A percentile compares a stretch with the other conserved stretches of the same genome.
phyloP scores from a whole-genome alignment of 2,888 invertebrate genomes.

The Lepidonotus clava region DNA sequence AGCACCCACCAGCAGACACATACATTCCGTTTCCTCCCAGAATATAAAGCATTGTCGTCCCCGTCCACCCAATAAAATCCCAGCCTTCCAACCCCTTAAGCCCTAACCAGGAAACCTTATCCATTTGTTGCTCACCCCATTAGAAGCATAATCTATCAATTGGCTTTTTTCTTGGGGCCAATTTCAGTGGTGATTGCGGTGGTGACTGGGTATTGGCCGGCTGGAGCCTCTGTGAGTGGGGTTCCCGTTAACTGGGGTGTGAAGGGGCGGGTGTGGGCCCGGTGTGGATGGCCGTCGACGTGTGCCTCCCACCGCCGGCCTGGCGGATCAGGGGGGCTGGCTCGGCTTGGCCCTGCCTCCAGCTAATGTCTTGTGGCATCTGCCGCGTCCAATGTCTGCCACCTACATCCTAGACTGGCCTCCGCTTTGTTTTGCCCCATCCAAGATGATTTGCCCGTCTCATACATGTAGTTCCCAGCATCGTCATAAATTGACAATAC shows the following conservation, averaged over 20 bases:
- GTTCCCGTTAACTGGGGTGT: not conserved
- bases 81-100: too few relatives aligned
- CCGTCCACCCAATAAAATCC: too few relatives aligned
- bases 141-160: too few relatives aligned
- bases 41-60: too few relatives aligned
- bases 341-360: not conserved
- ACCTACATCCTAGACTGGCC: constrained; percentile 22
- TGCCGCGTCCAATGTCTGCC: constrained; percentile 42
- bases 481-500: too few relatives aligned
- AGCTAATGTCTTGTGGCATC: constrained; percentile 39
- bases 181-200: not conserved
- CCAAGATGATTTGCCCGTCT: not conserved
- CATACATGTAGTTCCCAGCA: too few relatives aligned
- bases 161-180: not conserved
- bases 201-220: not conserved
- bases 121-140: too few relatives aligned
- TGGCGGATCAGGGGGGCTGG: not conserved
- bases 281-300: not conserved
- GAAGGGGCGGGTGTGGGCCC: not conserved
- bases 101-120: too few relatives aligned
- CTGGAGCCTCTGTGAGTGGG: not conserved
- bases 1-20: not conserved
- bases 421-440: not conserved
- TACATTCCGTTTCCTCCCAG: not conserved
- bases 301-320: not conserved